Conservation (phyloP, 2,797 vertebrate species). For the Bufotes viridis region DNA sequence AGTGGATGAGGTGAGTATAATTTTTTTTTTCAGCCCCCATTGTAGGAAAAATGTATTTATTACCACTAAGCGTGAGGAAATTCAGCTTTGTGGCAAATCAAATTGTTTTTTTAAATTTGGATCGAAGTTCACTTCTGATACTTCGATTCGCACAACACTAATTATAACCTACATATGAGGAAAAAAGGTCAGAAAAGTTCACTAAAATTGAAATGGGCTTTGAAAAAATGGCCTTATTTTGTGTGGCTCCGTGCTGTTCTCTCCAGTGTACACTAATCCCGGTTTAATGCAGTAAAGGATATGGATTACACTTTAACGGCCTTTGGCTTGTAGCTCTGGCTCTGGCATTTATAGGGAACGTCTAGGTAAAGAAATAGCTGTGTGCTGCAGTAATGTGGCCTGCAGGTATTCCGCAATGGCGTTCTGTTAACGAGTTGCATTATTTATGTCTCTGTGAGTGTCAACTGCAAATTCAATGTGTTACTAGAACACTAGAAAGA, state of each 20-base stretch:
- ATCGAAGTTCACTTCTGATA: too few relatives aligned
- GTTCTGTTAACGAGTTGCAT: conserved; percentile 44
- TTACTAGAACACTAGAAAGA: conserved; percentile 48
- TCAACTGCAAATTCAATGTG: conserved; percentile 35
- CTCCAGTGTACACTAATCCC: conserved; percentile 43
- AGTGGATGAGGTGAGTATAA: too few relatives aligned
- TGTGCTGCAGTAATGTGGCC: conserved; percentile 48
- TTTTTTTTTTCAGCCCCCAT: too few relatives aligned
- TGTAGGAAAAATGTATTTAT: too few relatives aligned
- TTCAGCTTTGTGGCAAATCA: too few relatives aligned
- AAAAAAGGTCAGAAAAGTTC: not conserved
- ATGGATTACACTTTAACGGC: conserved; percentile 44
- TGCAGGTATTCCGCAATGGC: conserved; percentile 38
- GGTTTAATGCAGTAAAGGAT: conserved; percentile 43
- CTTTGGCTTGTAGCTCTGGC: conserved; percentile 28
- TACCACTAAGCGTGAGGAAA: too few relatives aligned
- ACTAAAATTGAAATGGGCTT: not conserved
- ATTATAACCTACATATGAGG: not conserved
- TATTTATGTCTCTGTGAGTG: conserved; percentile 46
- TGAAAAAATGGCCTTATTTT: not conserved
- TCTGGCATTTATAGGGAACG: conserved; percentile 10
- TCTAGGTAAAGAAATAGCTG: conserved; percentile 45
- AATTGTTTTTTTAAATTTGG: too few relatives aligned
- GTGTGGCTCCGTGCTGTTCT: conserved; percentile 20
- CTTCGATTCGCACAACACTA: too few relatives aligned